Percentiles rank a stretch among this genome's conserved stretches.
These are phyloP conservation scores for Diabrotica balteata DNA, from an alignment of 2,888 invertebrate genomes.

Conservation along the genomic window DNA sequence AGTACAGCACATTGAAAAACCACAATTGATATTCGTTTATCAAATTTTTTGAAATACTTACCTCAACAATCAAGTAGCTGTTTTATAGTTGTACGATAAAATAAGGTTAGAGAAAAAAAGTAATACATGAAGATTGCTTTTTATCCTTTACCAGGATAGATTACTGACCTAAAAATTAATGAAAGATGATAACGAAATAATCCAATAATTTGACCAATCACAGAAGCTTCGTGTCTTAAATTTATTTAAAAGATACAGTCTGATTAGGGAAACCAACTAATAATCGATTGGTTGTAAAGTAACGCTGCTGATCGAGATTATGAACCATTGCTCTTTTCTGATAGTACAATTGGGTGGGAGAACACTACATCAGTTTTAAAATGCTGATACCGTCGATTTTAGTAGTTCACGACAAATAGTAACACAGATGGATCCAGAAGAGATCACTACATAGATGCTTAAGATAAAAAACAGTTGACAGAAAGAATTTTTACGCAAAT, in stretches of 20 bases:
- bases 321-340: conserved; percentile 77
- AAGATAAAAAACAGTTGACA: conserved; percentile 73
- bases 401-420: conserved; percentile 67
- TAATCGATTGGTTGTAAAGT: conserved; percentile 92
- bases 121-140: conserved; percentile 87
- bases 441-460: conserved; percentile 84
- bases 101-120: conserved; percentile 79
- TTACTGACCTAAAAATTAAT: conserved; percentile 58
- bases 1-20: conserved; percentile 53
- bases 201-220: conserved; percentile 60
- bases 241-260: conserved; percentile 66
- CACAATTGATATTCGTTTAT: conserved; percentile 53
- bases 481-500: conserved; percentile 76
- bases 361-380: conserved; percentile 79
- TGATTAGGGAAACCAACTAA: conserved; percentile 74
- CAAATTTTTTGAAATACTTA: conserved; percentile 58
- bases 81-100: conserved; percentile 47
- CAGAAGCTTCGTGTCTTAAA: conserved; percentile 68
- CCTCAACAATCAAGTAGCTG: conserved; percentile 54
- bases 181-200: conserved; percentile 45
- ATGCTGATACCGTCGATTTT: conserved; percentile 66
- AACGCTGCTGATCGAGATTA: conserved; percentile 69
- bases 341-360: conserved; percentile 87
- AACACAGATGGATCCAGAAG: conserved; percentile 78
- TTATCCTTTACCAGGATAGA: conserved; percentile 83